phyloP scores from a whole-genome alignment of 2,888 invertebrate genomes.

The Mystacides longicornis region DNA sequence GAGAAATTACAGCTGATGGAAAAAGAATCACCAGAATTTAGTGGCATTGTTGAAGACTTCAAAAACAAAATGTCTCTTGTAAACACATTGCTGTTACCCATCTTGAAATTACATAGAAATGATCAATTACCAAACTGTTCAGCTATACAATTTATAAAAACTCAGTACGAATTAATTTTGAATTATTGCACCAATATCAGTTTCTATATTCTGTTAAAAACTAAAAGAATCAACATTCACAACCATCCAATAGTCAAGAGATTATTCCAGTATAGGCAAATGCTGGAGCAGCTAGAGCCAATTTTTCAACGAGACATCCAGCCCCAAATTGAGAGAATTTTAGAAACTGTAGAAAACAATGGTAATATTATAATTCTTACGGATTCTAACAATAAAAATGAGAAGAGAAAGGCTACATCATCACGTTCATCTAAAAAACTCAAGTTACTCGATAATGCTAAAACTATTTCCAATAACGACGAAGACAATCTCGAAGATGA shows the following conservation, averaged over 20 bases:
- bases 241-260: slow-evolving; percentile 88
- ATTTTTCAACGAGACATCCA: slow-evolving; percentile 60
- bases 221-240: slow-evolving; percentile 60
- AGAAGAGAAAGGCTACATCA: slow-evolving; percentile 21
- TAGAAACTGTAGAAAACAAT: slow-evolving; percentile 46
- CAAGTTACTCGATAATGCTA: slow-evolving; percentile 35
- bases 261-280: slow-evolving; percentile 70
- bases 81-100: slow-evolving; percentile 58
- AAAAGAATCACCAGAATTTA: slow-evolving; percentile 84
- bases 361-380: slow-evolving; percentile 35
- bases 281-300: slow-evolving; percentile 65
- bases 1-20: slow-evolving; percentile 70
- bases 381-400: slow-evolving; percentile 29
- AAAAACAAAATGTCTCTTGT: slow-evolving; percentile 62
- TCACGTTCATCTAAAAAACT: slow-evolving; percentile 31
- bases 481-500: slow-evolving; percentile 34
- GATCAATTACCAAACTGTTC: slow-evolving; percentile 56
- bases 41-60: slow-evolving; percentile 70
- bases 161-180: slow-evolving; percentile 59
- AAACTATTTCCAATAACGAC: slow-evolving; percentile 30
- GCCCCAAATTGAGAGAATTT: slow-evolving; percentile 58
- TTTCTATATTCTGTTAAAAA: slow-evolving; percentile 79
- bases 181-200: slow-evolving; percentile 83
- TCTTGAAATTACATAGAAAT: slow-evolving; percentile 55
- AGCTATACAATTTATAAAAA: slow-evolving; percentile 63